Base-by-base conservation (phyloP, 2,888 invertebrate genomes). In the Hydraecia micacea region DNA sequence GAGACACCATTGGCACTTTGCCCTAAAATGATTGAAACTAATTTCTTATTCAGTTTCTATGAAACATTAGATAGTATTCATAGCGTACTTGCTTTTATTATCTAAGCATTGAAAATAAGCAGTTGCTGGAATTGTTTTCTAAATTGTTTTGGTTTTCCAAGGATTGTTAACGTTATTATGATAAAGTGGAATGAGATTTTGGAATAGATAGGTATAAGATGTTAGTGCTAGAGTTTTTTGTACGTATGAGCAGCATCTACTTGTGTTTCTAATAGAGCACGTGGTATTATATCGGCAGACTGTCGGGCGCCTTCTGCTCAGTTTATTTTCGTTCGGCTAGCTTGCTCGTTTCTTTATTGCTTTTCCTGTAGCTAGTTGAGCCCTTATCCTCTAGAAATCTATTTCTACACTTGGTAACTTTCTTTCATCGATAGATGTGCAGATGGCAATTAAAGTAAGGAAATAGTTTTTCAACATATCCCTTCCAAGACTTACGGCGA, bases 241-340 rank as follows among this genome's bases (percentile, higher is more conserved):
- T 60, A 32, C 46, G 25, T 63, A 55, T 42, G 28, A 67, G 80
- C n/a, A 63, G 74, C 72, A 81, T 80, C 73, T 81, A 86, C 80
- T 86, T 49, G 79, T 73, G 62, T 77, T 81, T 84, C 71, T 79
- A 79, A 76, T 80, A 42, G 65, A 86, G 81, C 86, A 89, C 86
- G 86, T 90, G 85, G 71, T 87, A 87, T 85, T 88, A 89, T 81
- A 89, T 76, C 83, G 85, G 80, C 85, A 92, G 92, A 92, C 92
- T 78, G 80, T 75, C 89, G 77, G 93, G 90, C 93, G 92, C 91
- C 91, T 85, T 83, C 70, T 79, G 73, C 62, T 69, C 68, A 78
- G 82, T 87, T 85, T 90, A 83, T 89, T 89, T 88, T 84, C 42
- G 77, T 73, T 79, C 69, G 25, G 39, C 67, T 63, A 67, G 63